Base-by-base conservation (phyloP, 2,113 vertebrate species). In the Atlantisia rogersi region DNA sequence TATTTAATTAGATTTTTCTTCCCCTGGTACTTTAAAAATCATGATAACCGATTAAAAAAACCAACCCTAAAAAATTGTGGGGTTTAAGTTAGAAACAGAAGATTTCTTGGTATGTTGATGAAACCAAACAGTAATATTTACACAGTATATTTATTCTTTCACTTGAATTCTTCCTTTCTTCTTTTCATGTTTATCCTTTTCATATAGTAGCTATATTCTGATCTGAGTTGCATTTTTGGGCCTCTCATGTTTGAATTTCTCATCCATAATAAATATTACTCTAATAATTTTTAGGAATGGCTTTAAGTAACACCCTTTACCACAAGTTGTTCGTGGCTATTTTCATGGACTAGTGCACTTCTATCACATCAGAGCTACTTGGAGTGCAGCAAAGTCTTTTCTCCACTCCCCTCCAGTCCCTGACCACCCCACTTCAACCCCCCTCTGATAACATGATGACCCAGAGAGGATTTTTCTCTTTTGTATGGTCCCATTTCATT, bases 171-270 rank as follows among this genome's bases (percentile, higher is more conserved):
- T 88, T 86, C 21, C 55, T 90, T 88, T 74, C 86, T 81, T 32
- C 17, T 83, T 92, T 74, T 74, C 83, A 48, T 83, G 55, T 69
- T 95, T 96, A 64, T 88, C 46, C 52, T 86, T 92, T 83, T 40
- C 18, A 44, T 80, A n/a, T 44, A 86, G 59, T 37, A 83, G 40
- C 32, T 25, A 31, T 88, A 74, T 86, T 81, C 73, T 77, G 68
- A 77, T 83, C 44, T 37, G 59, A 77, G 55, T 69, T 92, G 37
- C 5, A 31, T 62, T 88, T 92, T 65, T 48, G 16, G 48, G 20
- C 46, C 80, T 74, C 76, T 67, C 12, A 28, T 88, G 18, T 92
- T 94, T 94, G 64, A 74, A 74, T 92, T 94, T 96, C 77, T 42
- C 64, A 74, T 69, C 59, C 14, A 31, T 65, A 83, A 77, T 80